Evolutionary conservation across 2,888 invertebrate genomes (phyloP).

Genomic region (Itoplectis maculator): DNA sequence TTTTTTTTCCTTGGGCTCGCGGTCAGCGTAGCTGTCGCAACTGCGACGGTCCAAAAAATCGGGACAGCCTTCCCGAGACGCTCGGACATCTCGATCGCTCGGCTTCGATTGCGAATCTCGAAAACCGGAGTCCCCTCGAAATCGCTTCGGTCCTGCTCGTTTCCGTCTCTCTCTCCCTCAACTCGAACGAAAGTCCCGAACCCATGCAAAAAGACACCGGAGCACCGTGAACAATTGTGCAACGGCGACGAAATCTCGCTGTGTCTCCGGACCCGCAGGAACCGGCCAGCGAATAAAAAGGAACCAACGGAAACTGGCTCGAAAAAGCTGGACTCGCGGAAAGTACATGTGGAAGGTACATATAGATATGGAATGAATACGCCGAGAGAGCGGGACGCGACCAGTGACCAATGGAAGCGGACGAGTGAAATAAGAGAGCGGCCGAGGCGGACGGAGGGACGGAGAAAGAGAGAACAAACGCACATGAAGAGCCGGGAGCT

Average conservation of each 20-base stretch:
- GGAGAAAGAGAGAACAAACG: constrained; percentile 61
- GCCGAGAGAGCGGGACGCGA: constrained; percentile 61
- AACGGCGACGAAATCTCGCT: constrained; percentile 36
- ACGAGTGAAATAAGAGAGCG: constrained; percentile 66
- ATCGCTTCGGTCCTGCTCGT: constrained; percentile 34
- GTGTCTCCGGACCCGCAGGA: constrained; percentile 32
- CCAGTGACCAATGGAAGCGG: constrained; percentile 39
- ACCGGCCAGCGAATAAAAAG: constrained; percentile 64
- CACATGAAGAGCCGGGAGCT: constrained; percentile 41
- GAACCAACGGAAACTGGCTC: constrained; percentile 71
- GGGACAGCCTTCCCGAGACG: constrained; percentile 14
- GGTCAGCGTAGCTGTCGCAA: background rate
- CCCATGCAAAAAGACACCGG: constrained; percentile 47
- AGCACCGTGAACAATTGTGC: constrained; percentile 63
- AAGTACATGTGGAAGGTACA: constrained; percentile 63
- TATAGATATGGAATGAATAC: constrained; percentile 26
- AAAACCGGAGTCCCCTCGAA: constrained; percentile 33
- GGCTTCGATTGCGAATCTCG: constrained; percentile 15
- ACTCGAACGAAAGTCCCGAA: no score
- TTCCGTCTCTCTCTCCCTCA: background rate
- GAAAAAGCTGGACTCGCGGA: constrained; percentile 33
- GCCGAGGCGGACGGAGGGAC: constrained; percentile 63
- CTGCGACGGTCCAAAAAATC: constrained; percentile 5
- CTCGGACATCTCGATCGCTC: constrained; percentile 53
- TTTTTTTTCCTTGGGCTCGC: background rate